Conservation (phyloP, 2,888 invertebrate genomes). For the Nysson spinosus region DNA sequence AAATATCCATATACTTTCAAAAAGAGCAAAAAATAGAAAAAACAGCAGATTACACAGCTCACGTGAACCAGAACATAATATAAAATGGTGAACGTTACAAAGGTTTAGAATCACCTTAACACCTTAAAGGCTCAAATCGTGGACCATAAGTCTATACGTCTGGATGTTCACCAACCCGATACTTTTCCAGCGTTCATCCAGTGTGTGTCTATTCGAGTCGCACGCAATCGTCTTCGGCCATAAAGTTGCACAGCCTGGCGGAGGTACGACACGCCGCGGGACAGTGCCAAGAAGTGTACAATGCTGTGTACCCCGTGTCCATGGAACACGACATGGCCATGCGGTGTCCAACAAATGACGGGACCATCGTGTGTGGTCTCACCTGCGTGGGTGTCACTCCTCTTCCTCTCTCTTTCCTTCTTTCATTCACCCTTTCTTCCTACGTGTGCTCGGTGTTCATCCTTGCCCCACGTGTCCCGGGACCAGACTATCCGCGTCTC, state of each 20-base stretch:
- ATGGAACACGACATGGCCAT: constrained; percentile 70
- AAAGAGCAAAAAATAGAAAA: no score
- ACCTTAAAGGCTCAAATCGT: no score
- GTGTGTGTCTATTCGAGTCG: constrained; percentile 63
- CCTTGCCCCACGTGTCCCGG: constrained; percentile 3
- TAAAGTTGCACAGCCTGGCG: constrained; percentile 66
- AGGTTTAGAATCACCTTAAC: no score
- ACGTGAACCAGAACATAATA: no score
- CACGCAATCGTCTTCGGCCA: constrained; percentile 67
- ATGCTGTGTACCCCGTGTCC: constrained; percentile 66
- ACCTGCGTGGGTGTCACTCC: constrained; percentile 72
- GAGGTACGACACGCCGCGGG: constrained; percentile 69
- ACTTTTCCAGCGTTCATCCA: not conserved
- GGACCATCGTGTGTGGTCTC: constrained; percentile 75
- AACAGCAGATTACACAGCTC: no score
- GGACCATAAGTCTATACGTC: no score
- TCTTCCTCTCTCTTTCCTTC: constrained; percentile 10
- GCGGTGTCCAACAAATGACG: constrained; percentile 76
- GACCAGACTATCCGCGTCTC: constrained; percentile 27
- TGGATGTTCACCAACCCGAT: no score
- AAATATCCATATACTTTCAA: no score
- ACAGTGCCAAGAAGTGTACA: constrained; percentile 71
- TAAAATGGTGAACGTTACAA: no score
- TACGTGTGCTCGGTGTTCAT: constrained; percentile 11
- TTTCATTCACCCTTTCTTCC: constrained; percentile 9